phyloP scores from a whole-genome alignment of 2,113 vertebrate genomes.

The Erpornis zantholeuca region DNA sequence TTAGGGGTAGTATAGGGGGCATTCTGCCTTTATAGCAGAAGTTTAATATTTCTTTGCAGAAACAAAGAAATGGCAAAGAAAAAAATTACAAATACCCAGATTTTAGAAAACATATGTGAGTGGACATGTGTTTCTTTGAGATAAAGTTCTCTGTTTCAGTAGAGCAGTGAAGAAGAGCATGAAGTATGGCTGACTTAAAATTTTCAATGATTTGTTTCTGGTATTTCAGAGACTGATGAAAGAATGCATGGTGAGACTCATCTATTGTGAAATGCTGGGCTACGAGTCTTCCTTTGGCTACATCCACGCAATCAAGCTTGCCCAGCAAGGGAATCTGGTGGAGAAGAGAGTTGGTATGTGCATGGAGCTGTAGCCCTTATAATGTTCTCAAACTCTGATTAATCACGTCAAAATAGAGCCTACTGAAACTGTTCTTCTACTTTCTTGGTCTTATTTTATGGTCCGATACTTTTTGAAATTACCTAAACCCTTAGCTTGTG shows the following conservation, averaged over 20 bases:
- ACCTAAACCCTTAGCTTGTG: background rate
- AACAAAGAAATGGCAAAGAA: background rate
- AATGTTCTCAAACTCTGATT: background rate
- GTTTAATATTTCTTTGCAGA: background rate
- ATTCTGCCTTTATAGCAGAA: background rate
- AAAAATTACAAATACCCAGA: fast-evolving
- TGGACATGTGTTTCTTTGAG: fast-evolving
- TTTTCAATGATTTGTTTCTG: background rate
- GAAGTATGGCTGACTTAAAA: background rate
- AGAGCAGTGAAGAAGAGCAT: background rate
- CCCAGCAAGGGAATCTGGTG: constrained; percentile 91
- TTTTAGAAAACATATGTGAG: fast-evolving
- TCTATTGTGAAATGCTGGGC: constrained; percentile 98
- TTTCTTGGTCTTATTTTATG: background rate
- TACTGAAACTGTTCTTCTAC: background rate
- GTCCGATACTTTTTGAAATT: background rate
- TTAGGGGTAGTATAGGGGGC: background rate
- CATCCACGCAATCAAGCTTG: constrained; percentile 96
- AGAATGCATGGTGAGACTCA: constrained; percentile 94
- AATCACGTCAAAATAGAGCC: background rate
- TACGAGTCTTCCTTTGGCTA: constrained; percentile 94
- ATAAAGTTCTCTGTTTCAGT: background rate
- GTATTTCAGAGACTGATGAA: constrained; percentile 91
- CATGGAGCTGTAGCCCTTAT: background rate
- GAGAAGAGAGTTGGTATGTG: constrained; percentile 97